Percentiles rank a stretch among this genome's conserved stretches.
phyloP scores from a whole-genome alignment of 2,797 vertebrate species.

The Chrysocyon brachyurus region DNA sequence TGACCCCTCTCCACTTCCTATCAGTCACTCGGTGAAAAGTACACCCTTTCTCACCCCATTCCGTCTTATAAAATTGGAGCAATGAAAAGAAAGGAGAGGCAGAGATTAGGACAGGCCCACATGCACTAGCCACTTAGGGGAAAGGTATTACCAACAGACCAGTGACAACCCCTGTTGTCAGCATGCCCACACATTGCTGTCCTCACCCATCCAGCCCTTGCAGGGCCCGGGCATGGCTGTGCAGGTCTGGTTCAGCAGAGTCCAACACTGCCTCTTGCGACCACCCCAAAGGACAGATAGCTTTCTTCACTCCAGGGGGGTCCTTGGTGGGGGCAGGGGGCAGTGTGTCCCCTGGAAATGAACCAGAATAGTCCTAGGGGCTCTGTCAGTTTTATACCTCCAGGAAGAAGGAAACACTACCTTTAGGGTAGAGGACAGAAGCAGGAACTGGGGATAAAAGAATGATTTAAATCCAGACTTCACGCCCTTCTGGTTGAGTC shows the following conservation, averaged over 20 bases:
- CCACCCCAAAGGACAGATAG: too few relatives aligned
- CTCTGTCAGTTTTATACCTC: background rate
- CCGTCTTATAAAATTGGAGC: background rate
- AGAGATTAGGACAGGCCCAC: fast-evolving
- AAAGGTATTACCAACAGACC: background rate
- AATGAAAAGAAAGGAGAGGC: background rate
- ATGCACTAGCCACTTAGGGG: background rate
- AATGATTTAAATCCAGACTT: background rate
- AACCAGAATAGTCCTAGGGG: background rate
- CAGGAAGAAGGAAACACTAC: background rate
- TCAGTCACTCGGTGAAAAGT: background rate
- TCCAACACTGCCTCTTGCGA: background rate
- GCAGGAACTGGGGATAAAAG: background rate
- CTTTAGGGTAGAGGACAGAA: background rate
- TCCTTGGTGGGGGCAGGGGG: fast-evolving
- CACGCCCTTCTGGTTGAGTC: background rate
- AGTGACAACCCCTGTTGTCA: fast-evolving
- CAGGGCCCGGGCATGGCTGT: background rate
- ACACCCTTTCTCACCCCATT: background rate
- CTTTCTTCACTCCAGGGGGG: background rate
- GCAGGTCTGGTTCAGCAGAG: fast-evolving
- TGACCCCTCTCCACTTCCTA: too few relatives aligned
- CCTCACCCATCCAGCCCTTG: background rate
- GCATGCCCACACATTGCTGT: background rate
- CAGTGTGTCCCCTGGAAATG: background rate